Base-by-base conservation (phyloP, 2,797 vertebrate species). In the Melopsittacus undulatus region DNA sequence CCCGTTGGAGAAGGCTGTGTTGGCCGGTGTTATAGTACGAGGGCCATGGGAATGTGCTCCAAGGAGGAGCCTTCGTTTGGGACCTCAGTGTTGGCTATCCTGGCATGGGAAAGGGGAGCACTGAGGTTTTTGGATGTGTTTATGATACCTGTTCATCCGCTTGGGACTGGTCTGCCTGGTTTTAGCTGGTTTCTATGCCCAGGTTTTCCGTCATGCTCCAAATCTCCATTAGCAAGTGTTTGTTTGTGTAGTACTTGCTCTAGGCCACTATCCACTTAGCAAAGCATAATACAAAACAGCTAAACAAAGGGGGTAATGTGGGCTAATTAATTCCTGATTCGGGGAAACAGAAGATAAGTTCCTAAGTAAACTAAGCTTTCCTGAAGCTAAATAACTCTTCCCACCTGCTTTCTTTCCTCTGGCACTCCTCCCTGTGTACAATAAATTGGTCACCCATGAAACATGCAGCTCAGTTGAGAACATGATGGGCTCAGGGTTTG, bases 311-410 rank as follows among this genome's bases (percentile, higher is more conserved):
- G 13, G 76, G 49, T 40, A 83, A 73, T 46, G 54, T 56, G 38
- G 27, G 18, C 69, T 96, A 95, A 94, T 88, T 94, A 84, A 86
- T 92, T 96, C 95, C 94, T 95, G 82, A 89, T 82, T 86, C 42
- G 21, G 75, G 43, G 45, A 93, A 95, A 83, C 45, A 83, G 89
- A 86, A 83, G 78, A 79, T 42, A 87, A 81, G 77, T 76, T 89
- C 59, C 19, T 48, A 81, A 95, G 46, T 75, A 91, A 95, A 93
- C 40, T 24, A 52, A 84, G 10, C 67, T 94, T 94, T 84, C 34
- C 56, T 87, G 61, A 84, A 89, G 64, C 80, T 63, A 81, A 93
- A 64, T 72, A 85, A 87, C 10, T 16, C 52, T 93, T 92, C 30
- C 34, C 85, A 66, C 29, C 46, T 92, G 24, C 69, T 88, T 90